These are phyloP conservation scores for Bombylius major DNA, from an alignment of 2,888 invertebrate species.

Conservation along the genomic window DNA sequence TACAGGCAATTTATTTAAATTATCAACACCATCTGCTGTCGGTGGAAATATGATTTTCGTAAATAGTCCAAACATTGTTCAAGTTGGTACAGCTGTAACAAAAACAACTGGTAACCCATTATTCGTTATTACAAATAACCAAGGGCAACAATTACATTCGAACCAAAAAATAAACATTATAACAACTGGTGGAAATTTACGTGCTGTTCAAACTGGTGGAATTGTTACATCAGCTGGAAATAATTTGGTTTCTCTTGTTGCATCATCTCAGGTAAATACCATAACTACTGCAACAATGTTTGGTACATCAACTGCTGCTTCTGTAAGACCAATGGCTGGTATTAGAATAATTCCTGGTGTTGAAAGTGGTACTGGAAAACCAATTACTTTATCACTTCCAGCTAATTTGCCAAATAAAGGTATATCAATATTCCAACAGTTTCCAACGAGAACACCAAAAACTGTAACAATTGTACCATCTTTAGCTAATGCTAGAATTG, in stretches of 20 bases:
- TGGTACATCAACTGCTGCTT: constrained; percentile 26
- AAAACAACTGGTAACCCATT: constrained; percentile 39
- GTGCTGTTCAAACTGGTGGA: constrained; percentile 49
- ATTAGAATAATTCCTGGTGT: constrained; percentile 39
- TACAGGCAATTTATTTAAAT: constrained; percentile 44
- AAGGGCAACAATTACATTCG: constrained; percentile 33
- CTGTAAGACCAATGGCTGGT: constrained; percentile 39
- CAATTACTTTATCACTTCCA: constrained; percentile 56
- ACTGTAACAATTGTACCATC: constrained; percentile 46
- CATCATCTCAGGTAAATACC: constrained; percentile 22
- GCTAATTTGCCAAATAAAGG: constrained; percentile 19
- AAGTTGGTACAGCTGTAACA: constrained; percentile 61
- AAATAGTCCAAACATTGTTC: constrained; percentile 67
- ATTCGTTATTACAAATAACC: constrained; percentile 36
- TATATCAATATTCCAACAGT: constrained; percentile 22
- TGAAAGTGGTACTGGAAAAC: constrained; percentile 41
- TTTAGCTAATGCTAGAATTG: constrained; percentile 19
- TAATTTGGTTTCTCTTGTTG: constrained; percentile 29
- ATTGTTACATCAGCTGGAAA: constrained; percentile 43
- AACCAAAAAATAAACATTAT: constrained; percentile 62
- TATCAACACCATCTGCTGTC: constrained; percentile 45
- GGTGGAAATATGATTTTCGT: constrained; percentile 52
- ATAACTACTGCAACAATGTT: constrained; percentile 38
- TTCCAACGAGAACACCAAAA: constrained; percentile 41
- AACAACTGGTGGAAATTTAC: constrained; percentile 52